Base-by-base conservation (phyloP, 2,888 invertebrate genomes). In the Tridacna gigas region DNA sequence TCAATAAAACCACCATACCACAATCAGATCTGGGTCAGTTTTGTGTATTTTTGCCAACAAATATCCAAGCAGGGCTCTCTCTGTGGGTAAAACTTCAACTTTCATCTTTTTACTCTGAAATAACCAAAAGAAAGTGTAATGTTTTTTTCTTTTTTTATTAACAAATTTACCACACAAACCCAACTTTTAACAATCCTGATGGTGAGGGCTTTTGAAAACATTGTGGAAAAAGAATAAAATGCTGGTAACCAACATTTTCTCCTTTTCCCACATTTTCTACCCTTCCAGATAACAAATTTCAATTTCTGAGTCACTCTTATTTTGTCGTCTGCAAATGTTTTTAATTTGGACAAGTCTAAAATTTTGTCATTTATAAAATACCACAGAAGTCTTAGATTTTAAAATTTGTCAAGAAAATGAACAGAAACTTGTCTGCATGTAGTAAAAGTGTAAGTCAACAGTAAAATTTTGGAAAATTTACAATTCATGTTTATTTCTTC, bases 21-120 rank as follows among this genome's bases (percentile, higher is more conserved):
- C 97, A 65, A 99, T 96, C 47, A 99, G 95, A 95, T 99, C 99
- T 93, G 99, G 98, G 92, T 99, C 99, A 75, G 97, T 95, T 92
- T 97, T 97, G 94, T 97, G 97, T 89, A 99, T 96, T 93, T 97
- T 97, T 0, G 97, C 97, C 91, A 99, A 96, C 88, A 99, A 97
- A 94, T 97, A 97, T 91, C 97, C 97, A 0, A 99, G 95, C 18
- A 99, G 95, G 22, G 97, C 97, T 82, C 98, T 95, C 95, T 99
- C 99, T 0, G 97, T 97, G 84, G 98, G 97, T 84, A 95, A 96
- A 94, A 97, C 97, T 80, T 97, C 97, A 0, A 97, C 96, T 94
- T 96, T 97, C 90, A 93, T 92, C 47, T 89, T 89, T 25, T 89
- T 89, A 60, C 89, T 89, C 94, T 95, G 88, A 22, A 89, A 88